Evolutionary conservation across 64 coral and sea anemone genomes (phyloP), one percentile per base, ranked within the genome.

Genomic region (Pachyseris speciosa): DNA sequence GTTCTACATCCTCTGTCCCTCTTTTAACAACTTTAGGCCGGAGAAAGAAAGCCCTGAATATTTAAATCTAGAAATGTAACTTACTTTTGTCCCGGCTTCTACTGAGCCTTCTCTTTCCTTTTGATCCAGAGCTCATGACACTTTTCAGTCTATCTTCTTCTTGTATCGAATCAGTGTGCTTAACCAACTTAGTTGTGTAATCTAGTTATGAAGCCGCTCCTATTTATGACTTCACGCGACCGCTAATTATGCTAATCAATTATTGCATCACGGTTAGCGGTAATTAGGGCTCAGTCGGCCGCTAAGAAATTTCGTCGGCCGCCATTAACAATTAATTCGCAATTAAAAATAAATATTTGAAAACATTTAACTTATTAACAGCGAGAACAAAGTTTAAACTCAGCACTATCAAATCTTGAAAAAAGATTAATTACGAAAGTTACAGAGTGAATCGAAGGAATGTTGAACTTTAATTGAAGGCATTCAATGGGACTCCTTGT

Each of bases 91-190:
- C 77, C 34, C 17, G 37, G 52, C 16, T 10, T 0, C 6, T 71
- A 17, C 75, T 57, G 55, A 33, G 38, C 41, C 30, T 39, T 26
- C 77, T 81, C 7, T 57, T 81, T 27, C 77, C 53, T 39, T 81
- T 81, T 37, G 77, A 81, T 81, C 53, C 9, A 24, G 77, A 63
- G 37, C 33, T 81, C 77, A 63, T 81, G 31, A 7, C 40, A 6
- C 30, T 15, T 20, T 60, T 2, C 0, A 12, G 34, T 1, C 2
- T 38, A 32, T 63, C 3, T n/a, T 2, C 32, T 81, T 81, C 12
- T 79, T 25, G 20, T 0, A 37, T 22, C n/a, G 4, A 5, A 58
- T 13, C 52, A n/a, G n/a, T 0, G 52, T 20, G 4, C 15, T 58
- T 58, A 20, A 58, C 19, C 0, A 20, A 80, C 48, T 80, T 5